Evolutionary conservation across 2,113 vertebrate species (phyloP), one percentile per base, ranked within the genome.

Genomic region (Notiomystis cincta): DNA sequence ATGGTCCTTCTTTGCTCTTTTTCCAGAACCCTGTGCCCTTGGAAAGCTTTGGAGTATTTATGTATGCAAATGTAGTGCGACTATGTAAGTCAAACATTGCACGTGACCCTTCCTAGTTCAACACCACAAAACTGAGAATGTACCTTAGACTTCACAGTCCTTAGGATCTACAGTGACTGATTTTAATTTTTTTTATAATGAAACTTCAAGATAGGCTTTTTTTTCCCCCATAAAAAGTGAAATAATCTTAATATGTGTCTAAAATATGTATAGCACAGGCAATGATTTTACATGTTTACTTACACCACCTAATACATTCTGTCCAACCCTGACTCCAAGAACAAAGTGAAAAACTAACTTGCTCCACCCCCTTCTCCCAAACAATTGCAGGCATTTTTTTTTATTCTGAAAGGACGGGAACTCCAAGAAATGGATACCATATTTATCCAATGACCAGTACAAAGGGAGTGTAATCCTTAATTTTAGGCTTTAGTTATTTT

Each of bases 41-140:
- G 77, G 40, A 94, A 85, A 82, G 45, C 62, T 77, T 80, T 45
- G 60, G 66, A 79, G 30, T 20, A 17, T n/a, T 93, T 82, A 37
- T 1, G 1, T 69, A 70, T 73, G 54, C 2, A 1, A 37, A 23
- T 33, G n/a, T 37, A 11, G 13, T 54, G 30, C 66, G 28, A 71
- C 50, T 86, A 5, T n/a, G 31, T 81, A 81, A 61, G 80, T 70
- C 76, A 67, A 51, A 77, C 9, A 27, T 22, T 57, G 37, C 62
- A 56, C 0, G 2, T 73, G 66, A 78, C 19, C 18, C 50, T 86
- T 78, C 35, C 23, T 69, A 25, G 40, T 81, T 82, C 42, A 72
- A 64, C 31, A 35, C 27, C 31, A 62, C 40, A 81, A 54, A 70
- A 67, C n/a, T 45, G 40, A 89, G 37, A 18, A 78, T 78, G 44